Base-by-base conservation (phyloP, 2,113 vertebrate species). In the Trogon melanurus region DNA sequence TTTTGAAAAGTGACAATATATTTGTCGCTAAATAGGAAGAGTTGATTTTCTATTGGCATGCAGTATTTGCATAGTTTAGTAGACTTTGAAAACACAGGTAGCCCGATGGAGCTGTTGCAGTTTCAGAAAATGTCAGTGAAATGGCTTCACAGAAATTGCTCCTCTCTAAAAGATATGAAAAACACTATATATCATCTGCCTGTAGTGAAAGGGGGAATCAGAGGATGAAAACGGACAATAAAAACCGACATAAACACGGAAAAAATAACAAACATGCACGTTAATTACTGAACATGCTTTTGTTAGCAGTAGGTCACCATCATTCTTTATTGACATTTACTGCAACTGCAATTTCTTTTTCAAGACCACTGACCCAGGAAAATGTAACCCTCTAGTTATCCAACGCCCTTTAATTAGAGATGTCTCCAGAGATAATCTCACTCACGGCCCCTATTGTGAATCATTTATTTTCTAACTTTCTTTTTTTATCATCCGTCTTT, bases 291-390 rank as follows among this genome's bases (percentile, higher is more conserved):
- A 84, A 88, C 26, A 45, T 15, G 72, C 88, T 88, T 90, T 96
- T 88, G 93, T 90, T 85, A 88, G 75, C 75, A 94, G 93, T 53
- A 90, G 92, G 79, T 95, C 92, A 95, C 72, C 79, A 53, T 69
- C 93, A 48, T 34, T 93, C 92, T 93, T 93, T 92, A 96, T 61
- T 69, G 95, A 85, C 94, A 56, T 91, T 88, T 85, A 94, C 72
- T 71, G 92, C 93, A 90, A 80, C 75, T 60, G 82, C 88, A 83
- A 73, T 89, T 85, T 69, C 90, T 93, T 85, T 88, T 94, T 95
- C 92, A 91, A 86, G 95, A 96, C 93, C 94, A 93, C 83, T 95
- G 94, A 95, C 94, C 91, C 94, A 94, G 85, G 93, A 96, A 96
- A 97, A 96, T 66, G 74, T 32, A 95, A 85, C 89, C 87, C 58